A percentile compares a stretch with the other conserved stretches of the same genome.
Conservation (phyloP, 1,140 invertebrate species). For the Leptonema lineaticorne region DNA sequence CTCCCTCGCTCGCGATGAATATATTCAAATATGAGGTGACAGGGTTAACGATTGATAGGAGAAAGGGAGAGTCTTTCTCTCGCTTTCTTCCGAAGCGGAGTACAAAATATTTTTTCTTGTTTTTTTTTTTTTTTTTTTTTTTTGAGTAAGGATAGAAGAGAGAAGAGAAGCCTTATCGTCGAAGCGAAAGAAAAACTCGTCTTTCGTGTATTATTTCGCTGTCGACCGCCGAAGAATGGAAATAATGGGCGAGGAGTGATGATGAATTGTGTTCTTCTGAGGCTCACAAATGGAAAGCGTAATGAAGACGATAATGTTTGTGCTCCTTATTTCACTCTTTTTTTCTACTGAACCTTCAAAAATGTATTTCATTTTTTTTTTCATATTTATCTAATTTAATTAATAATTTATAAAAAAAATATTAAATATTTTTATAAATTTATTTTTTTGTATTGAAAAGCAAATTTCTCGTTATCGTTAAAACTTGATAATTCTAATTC, state of each 20-base stretch:
- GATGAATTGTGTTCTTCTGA: slow-evolving; percentile 30
- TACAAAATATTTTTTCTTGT: too few relatives aligned
- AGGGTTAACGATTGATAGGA: slow-evolving; percentile 41
- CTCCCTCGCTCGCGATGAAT: slow-evolving; percentile 34
- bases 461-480: neutral
- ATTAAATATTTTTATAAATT: too few relatives aligned
- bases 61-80: neutral
- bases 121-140: too few relatives aligned
- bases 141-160: neutral
- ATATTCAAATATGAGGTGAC: slow-evolving; percentile 42
- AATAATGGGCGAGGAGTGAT: slow-evolving; percentile 29
- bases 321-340: neutral
- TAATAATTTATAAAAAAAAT: neutral
- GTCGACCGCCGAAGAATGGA: slow-evolving; percentile 23
- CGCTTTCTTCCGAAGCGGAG: slow-evolving; percentile 14
- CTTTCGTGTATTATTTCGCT: slow-evolving; percentile 32
- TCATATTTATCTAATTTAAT: neutral
- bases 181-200: too few relatives aligned
- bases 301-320: slow-evolving; percentile 32
- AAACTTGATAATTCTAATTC: neutral
- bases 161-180: neutral
- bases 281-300: slow-evolving; percentile 20
- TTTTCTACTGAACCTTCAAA: neutral
- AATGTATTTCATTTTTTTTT: neutral
- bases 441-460: too few relatives aligned